These are phyloP conservation scores for Acromyrmex charruanus DNA, from an alignment of 1,140 invertebrate species.

Conservation along the genomic window DNA sequence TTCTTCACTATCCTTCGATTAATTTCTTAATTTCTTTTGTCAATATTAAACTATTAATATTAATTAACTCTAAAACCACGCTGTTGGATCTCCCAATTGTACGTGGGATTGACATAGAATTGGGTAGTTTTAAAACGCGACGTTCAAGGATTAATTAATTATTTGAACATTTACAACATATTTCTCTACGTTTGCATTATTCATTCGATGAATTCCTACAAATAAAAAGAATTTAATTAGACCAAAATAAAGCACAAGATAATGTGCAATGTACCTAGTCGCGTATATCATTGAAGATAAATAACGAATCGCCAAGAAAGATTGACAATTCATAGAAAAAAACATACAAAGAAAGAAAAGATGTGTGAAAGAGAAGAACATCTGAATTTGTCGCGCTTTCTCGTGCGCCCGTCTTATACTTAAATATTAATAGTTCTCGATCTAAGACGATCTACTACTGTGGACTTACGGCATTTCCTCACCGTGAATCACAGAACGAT, in stretches of 20 bases:
- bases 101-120: not conserved
- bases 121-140: not conserved
- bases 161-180: constrained; percentile 14
- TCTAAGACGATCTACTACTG: constrained; percentile 52
- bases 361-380: constrained; percentile 64
- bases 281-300: constrained; percentile 79
- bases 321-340: constrained; percentile 69
- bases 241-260: constrained; percentile 12
- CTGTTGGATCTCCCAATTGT: not conserved
- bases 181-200: constrained; percentile 11
- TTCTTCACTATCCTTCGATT: not conserved
- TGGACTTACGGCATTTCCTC: constrained; percentile 36
- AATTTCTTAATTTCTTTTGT: not conserved
- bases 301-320: constrained; percentile 72
- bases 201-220: not conserved
- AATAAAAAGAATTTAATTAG: constrained; percentile 22
- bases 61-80: not conserved
- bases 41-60: constrained; percentile 22
- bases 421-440: constrained; percentile 71
- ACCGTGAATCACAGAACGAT: not conserved
- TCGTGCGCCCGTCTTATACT: constrained; percentile 79
- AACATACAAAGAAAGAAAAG: constrained; percentile 40
- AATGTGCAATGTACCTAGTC: constrained; percentile 72
- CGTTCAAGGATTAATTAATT: constrained; percentile 29
- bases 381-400: constrained; percentile 77